A percentile compares a stretch with the other conserved stretches of the same genome.
Evolutionary conservation across 2,113 vertebrate genomes (phyloP).

Genomic region (Amblyornis subalaris): DNA sequence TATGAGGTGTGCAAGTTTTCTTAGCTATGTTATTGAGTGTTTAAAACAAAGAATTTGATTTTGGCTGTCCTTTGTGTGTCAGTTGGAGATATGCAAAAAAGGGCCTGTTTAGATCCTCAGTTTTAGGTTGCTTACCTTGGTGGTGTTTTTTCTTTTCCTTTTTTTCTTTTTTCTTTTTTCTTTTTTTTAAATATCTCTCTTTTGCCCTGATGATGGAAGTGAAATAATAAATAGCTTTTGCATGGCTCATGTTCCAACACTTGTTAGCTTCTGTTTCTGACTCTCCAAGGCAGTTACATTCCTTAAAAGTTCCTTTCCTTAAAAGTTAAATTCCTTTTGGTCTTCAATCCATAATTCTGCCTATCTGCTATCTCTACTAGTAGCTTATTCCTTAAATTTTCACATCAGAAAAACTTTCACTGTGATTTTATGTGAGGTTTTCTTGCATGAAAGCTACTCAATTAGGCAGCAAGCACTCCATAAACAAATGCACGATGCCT

Average conservation of each 20-base stretch:
- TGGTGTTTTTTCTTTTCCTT: neutral
- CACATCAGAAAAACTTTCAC: neutral
- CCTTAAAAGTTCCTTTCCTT: conserved; percentile 55
- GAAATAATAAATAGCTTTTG: conserved; percentile 18
- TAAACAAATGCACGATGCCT: neutral
- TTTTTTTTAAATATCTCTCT: neutral
- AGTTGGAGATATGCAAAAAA: neutral
- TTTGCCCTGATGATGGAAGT: neutral
- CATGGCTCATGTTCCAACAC: neutral
- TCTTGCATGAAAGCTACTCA: neutral
- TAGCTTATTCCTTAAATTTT: neutral
- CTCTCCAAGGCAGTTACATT: conserved; percentile 32
- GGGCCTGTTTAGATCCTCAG: neutral
- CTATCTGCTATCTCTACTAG: neutral
- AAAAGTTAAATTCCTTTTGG: conserved; percentile 56
- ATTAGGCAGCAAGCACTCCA: neutral
- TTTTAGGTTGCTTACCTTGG: neutral
- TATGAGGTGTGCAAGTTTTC: neutral
- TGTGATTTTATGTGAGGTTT: neutral
- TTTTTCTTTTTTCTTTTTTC: neutral
- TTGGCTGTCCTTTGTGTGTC: neutral
- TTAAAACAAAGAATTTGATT: neutral
- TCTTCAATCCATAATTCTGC: neutral
- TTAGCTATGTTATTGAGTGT: neutral
- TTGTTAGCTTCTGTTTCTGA: conserved; percentile 35